A percentile compares a stretch with the other conserved stretches of the same genome.
Evolutionary conservation across 2,797 vertebrate species (phyloP).

Genomic region (Lophotriccus pileatus): DNA sequence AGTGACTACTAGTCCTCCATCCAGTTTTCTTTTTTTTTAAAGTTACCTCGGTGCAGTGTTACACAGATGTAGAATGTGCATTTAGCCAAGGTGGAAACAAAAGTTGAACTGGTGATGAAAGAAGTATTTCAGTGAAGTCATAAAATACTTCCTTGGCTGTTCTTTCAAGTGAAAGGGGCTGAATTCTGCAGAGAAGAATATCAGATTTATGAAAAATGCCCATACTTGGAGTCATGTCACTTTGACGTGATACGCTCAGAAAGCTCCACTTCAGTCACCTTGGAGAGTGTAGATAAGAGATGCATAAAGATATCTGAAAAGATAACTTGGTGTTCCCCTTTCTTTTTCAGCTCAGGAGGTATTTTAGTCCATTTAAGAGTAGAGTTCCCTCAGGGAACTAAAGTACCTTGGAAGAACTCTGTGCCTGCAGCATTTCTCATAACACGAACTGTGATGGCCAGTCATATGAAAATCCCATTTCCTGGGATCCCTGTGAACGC

Average conservation of each 20-base stretch:
- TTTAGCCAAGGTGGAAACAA: background rate
- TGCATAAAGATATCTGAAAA: background rate
- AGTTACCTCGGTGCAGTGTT: background rate
- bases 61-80: background rate
- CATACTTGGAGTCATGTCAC: background rate
- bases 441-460: background rate
- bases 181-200: background rate
- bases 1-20: background rate
- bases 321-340: background rate
- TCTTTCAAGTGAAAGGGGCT: background rate
- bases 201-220: background rate
- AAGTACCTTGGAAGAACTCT: background rate
- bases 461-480: constrained; percentile 34
- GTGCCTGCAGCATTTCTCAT: background rate
- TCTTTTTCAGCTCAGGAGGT: background rate
- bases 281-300: background rate
- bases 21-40: background rate
- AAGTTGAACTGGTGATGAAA: background rate
- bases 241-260: background rate
- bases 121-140: background rate
- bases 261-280: background rate
- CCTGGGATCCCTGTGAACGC: constrained; percentile 1
- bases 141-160: background rate
- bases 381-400: background rate
- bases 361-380: background rate